Base-by-base conservation (phyloP, 2,888 invertebrate genomes). In the Stenolophus ochropezus region DNA sequence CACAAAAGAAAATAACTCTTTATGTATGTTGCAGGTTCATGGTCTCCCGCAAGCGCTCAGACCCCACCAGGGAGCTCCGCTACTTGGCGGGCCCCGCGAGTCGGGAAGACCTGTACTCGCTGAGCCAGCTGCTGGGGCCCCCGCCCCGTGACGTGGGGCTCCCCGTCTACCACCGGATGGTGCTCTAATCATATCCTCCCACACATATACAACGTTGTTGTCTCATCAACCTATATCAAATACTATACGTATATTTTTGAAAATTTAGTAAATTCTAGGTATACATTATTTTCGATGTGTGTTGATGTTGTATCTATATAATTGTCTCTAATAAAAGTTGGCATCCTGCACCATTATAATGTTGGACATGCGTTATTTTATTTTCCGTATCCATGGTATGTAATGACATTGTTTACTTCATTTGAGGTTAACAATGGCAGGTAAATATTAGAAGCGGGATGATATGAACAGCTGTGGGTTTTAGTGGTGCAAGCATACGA, bases 121-220 rank as follows among this genome's bases (percentile, higher is more conserved):
- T 93, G 73, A 91, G 92, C 4, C 92, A 92, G 85, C 88, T 93
- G 61, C 88, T 93, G 79, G 91, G 91, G 56, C 83, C 83, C 18
- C 86, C 87, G 58, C 88, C 89, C 74, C 90, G 90, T 87, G 92
- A 91, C 83, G 91, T 91, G 83, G 91, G 92, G 82, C 89, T 91
- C 74, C 92, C 93, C 61, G 89, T 92, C 2, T 92, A 92, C 86
- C 92, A 92, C 87, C 91, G 93, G 87, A 90, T 92, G 88, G 91
- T 93, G 87, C 90, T 93, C 86, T 93, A 91, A 49, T 75, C 61
- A 81, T 81, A 81, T 81, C 81, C 20, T 14, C 25, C 25, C 20
- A 74, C 51, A 69, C 65, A 69, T 69, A 69, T 25, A 53, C 33
- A 53, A 80, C 53, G 80, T 80, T 80, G 58, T 73, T 75, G 58